Evolutionary conservation across 2,888 invertebrate genomes (phyloP).

Genomic region (Chrysodeixis includens): DNA sequence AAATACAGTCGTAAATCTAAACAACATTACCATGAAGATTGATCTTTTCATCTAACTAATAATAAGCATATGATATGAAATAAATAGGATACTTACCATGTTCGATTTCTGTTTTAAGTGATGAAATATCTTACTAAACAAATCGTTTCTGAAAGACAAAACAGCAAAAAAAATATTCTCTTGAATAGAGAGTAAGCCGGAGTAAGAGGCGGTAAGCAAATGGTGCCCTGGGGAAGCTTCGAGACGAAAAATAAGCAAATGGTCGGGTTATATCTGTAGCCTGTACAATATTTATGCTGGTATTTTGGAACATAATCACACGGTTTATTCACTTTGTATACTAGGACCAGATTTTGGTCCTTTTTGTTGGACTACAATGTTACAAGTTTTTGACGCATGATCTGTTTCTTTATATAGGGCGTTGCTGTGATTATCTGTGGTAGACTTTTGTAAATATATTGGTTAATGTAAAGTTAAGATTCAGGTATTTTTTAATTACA

Average conservation of each 20-base stretch:
- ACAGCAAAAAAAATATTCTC: not conserved
- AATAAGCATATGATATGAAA: too few species aligned
- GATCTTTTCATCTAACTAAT: too few species aligned
- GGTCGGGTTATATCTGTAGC: not conserved
- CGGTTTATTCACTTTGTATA: not conserved
- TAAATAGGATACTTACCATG: too few species aligned
- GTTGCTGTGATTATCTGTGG: not conserved
- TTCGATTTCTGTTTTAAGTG: too few species aligned
- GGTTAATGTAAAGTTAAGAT: not conserved
- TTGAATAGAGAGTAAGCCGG: not conserved
- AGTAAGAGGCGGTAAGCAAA: constrained; percentile 2
- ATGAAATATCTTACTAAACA: not conserved
- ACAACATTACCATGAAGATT: too few species aligned
- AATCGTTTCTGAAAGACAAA: not conserved
- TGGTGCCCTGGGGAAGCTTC: not conserved
- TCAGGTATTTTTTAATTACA: not conserved
- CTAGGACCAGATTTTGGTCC: not conserved
- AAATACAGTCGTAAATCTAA: too few species aligned
- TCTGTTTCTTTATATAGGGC: not conserved
- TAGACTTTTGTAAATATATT: not conserved
- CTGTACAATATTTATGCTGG: not conserved
- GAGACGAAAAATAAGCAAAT: constrained; percentile 7
- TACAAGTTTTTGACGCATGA: not conserved
- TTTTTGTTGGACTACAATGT: not conserved
- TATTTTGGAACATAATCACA: not conserved